Evolutionary conservation across 2,113 vertebrate genomes (phyloP).

Genomic region (Amphiprion ocellaris): DNA sequence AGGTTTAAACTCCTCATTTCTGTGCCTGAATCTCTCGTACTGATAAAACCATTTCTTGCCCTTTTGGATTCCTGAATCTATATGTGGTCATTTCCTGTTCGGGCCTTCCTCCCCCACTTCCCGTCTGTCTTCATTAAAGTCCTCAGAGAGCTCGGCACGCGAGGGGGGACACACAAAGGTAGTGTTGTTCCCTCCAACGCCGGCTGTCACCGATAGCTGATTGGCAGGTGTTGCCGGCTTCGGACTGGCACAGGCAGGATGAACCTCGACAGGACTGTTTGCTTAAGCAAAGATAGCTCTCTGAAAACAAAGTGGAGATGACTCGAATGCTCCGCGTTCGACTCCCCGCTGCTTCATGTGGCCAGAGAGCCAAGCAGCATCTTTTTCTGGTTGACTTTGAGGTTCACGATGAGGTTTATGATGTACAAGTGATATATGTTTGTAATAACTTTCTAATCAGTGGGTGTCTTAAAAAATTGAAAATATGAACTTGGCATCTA

Average conservation of each 20-base stretch:
- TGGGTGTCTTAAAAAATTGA: not conserved
- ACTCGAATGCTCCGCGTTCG: constrained; percentile 38
- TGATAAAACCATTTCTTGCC: constrained; percentile 80
- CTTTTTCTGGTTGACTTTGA: constrained; percentile 41
- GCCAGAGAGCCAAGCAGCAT: constrained; percentile 34
- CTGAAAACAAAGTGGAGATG: constrained; percentile 76
- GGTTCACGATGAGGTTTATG: constrained; percentile 37
- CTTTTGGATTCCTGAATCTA: constrained; percentile 85
- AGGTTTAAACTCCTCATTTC: constrained; percentile 40
- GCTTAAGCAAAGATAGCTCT: constrained; percentile 79
- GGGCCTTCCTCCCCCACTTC: constrained; percentile 87
- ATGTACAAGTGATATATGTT: not conserved
- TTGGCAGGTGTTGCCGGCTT: constrained; percentile 85
- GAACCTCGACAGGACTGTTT: constrained; percentile 75
- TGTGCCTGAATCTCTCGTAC: constrained; percentile 22
- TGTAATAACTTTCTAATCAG: constrained; percentile 6
- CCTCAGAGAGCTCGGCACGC: constrained; percentile 83
- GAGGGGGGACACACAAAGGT: constrained; percentile 85
- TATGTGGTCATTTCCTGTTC: constrained; percentile 86
- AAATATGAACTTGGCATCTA: constrained; percentile 2
- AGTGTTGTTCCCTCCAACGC: constrained; percentile 81
- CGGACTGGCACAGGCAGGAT: constrained; percentile 69
- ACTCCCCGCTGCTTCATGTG: constrained; percentile 48
- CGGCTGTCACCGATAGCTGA: constrained; percentile 77
- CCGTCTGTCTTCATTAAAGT: constrained; percentile 89